Evolutionary conservation across 2,888 invertebrate genomes (phyloP), one percentile per base, ranked within the genome.

Genomic region (Cremastinae sp.): DNA sequence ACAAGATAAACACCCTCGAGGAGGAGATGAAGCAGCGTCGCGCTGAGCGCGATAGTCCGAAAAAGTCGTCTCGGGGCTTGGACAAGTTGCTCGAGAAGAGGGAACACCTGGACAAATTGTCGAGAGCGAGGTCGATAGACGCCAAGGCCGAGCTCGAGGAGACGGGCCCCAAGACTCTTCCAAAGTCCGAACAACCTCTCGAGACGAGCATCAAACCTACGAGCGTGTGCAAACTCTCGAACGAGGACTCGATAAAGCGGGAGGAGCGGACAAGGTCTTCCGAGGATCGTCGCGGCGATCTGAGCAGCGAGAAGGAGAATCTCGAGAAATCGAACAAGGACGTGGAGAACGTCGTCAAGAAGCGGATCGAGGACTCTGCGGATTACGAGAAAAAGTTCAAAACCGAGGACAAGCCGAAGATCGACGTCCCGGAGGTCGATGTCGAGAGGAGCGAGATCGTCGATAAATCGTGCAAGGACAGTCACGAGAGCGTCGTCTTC

Each of bases 21-120:
- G 90, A 90, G 66, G 89, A 89, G 70, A 88, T 90, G 86, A 89
- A 89, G 38, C 89, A 89, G 49, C 84, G 89, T 41, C 86, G 89
- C 70, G 88, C 88, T 64, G 91, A 90, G 88, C 89, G 91, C 88
- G 92, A 90, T 83, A 90, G 89, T 81, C 91, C 90, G 88, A 93
- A 92, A 91, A 93, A 93, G 87, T 91, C 91, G 72, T 90, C 91
- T 86, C 93, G 92, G 20, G 90, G 92, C 1, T 84, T 93, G 58
- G 93, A 93, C 80, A 92, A 92, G 80, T 85, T 93, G 51, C 90
- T 93, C 51, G 92, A 91, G 76, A 92, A 91, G 82, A 90, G 91
- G 58, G 92, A 91, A 82, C 90, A 91, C 75, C 88, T 91, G 49
- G 89, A 88, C 74, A 90, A 86, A 74, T 74, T 88, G 18, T 81